Base-by-base conservation (phyloP, 37 sponge, comb jelly and placozoan genomes). In the Hexactinellida sp. region DNA sequence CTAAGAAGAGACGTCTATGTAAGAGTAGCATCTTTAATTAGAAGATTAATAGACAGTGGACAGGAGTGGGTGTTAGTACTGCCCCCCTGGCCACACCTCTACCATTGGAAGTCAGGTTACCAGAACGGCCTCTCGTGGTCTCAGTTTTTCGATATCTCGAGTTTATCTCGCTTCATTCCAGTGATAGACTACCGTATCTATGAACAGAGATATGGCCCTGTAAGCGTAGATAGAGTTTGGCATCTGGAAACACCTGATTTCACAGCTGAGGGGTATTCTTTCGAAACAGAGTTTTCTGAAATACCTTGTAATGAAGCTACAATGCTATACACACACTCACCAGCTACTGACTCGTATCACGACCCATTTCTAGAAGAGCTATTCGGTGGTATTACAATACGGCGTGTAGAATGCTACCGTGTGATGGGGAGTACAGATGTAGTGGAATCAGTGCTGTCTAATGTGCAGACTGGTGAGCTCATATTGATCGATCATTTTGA, bases 41-140 rank as follows among this genome's bases (percentile, higher is more conserved):
- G 54, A 82, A 47, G 55, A 23, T 84, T 96, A 1, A 38, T 87
- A 24, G 85, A 83, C 39, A 47, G 7, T 16, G 37, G 37, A 28
- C 76, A 86, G 36, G 76, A 91, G 37, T 96, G 96, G 96, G 83
- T 89, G 23, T 76, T 96, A 3, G 94, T 96, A 19, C 86, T 96
- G 23, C 96, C 96, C 25, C 93, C 96, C 0, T 96, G 96, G 96
- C 94, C 91, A 0, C 91, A 84, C 38, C 85, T 96, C 82, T 88
- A 89, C n/a, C 96, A 96, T 90, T 96, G 96, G 96, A 82, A 86
- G 36, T 89, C 94, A 0, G 23, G 19, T 30, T 1, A 0, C 41
- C 91, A 88, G 37, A 36, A 35, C 28, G 39, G 54, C 36, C 36
- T 91, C 24, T 87, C 90, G 30, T 96, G 96, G 96, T 76, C 38